A percentile compares a stretch with the other conserved stretches of the same genome.
phyloP scores from a whole-genome alignment of 2,797 vertebrate genomes.

The Cyprinodon diabolis region DNA sequence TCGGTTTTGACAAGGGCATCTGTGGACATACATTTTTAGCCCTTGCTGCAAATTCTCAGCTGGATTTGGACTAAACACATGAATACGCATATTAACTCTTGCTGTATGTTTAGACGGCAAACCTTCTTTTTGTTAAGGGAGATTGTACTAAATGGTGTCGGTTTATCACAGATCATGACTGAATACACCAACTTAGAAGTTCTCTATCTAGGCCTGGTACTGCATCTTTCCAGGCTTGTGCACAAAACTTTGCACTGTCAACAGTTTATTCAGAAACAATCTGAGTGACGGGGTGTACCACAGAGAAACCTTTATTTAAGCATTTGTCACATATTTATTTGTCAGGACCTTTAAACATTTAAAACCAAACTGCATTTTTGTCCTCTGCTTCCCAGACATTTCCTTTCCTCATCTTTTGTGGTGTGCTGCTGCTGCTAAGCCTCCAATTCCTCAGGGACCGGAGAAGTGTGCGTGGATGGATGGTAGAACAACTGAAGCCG shows the following conservation, averaged over 20 bases:
- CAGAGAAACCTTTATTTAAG: background rate
- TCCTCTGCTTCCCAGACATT: background rate
- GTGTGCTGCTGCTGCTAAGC: conserved; percentile 40
- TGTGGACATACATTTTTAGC: background rate
- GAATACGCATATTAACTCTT: background rate
- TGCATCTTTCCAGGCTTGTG: background rate
- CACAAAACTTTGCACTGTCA: background rate
- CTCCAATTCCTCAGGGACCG: conserved; percentile 9
- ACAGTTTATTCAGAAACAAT: background rate
- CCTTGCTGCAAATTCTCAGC: background rate
- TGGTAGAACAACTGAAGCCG: background rate
- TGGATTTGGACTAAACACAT: background rate
- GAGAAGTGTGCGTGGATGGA: conserved; percentile 3
- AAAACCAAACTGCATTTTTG: conserved; percentile 2
- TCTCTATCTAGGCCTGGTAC: background rate
- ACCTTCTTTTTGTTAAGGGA: background rate
- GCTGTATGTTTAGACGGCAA: background rate
- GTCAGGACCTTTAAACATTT: conserved; percentile 5
- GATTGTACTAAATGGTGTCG: background rate
- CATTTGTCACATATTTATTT: conserved; percentile 4
- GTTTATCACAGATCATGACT: too few relatives aligned
- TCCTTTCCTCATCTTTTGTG: background rate
- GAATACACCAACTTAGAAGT: background rate
- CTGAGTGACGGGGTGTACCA: background rate
- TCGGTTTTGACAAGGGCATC: background rate